Conservation (phyloP, 92 coral and sea anemone genomes). For the Porites evermanni region DNA sequence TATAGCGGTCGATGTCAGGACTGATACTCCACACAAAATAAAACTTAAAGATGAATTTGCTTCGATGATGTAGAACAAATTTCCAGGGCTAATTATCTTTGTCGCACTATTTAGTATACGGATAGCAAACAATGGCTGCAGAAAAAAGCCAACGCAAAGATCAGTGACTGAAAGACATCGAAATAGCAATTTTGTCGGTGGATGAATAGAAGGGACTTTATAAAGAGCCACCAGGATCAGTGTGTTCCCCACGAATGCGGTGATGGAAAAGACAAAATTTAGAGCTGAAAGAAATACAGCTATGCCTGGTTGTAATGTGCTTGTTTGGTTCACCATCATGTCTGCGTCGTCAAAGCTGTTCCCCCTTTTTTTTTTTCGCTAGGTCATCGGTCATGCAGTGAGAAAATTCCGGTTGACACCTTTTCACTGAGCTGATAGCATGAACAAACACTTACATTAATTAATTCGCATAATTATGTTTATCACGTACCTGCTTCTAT, state of each 20-base stretch:
- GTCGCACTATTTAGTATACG: background rate
- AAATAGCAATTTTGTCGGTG: slow-evolving; percentile 1
- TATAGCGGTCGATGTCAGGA: slow-evolving; percentile 12
- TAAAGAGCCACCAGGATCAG: background rate
- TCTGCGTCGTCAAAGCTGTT: background rate
- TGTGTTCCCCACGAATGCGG: slow-evolving; percentile 1
- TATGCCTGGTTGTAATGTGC: background rate
- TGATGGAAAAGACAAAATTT: background rate
- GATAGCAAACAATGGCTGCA: background rate
- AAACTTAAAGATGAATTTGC: background rate
- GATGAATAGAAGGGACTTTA: background rate
- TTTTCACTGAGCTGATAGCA: too few species aligned
- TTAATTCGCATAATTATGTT: too few species aligned
- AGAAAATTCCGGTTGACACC: too few species aligned
- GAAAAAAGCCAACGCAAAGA: background rate
- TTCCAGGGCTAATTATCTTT: background rate
- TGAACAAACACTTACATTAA: too few species aligned
- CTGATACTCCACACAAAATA: slow-evolving; percentile 5
- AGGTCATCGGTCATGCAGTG: too few species aligned
- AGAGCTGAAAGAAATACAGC: background rate
- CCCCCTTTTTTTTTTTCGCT: background rate
- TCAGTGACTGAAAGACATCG: background rate
- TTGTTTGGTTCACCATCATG: background rate
- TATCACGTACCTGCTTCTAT: too few species aligned
- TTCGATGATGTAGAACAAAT: background rate